Base-by-base conservation (phyloP, 2,888 invertebrate genomes). In the Euspilapteryx auroguttella region DNA sequence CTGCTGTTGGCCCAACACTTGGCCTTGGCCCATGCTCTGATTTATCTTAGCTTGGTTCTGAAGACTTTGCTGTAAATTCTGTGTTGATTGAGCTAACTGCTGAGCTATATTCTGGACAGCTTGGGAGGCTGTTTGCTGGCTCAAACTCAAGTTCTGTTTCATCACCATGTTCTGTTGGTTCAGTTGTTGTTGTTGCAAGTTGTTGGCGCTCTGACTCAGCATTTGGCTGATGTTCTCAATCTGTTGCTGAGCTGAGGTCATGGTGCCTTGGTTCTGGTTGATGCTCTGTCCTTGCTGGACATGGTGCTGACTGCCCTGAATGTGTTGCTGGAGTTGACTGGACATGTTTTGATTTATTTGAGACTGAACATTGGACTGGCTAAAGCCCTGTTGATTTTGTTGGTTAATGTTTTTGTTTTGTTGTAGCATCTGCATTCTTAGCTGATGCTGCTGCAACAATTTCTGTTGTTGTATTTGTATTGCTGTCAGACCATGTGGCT, bases 171-270 rank as follows among this genome's bases (percentile, higher is more conserved):
- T 73, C 30, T 75, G 73, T 32, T 71, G 69, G 34, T 58, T 64
- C 8, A 66, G 35, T 36, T 75, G 76, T 29, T 63, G 55, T 32
- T 68, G 76, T 35, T 73, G 71, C 24, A 77, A 42, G 32, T 69
- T 73, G 36, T 71, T 73, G 9, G 73, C 71, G 45, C 71, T 73
- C 32, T 75, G 75, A 39, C 75, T 75, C 17, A 75, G 42, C 73
- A 75, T 73, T 40, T 83, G 83, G 24, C 78, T 78, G 12, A 80
- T 82, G 25, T 80, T 69, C 39, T 82, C 82, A 47, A 82, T 82
- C 37, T 82, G 78, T 37, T 82, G 82, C 37, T 73, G 73, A 11
- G 82, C 82, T 49, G 82, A 78, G 21, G 80, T 55, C 11, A 63
- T 64, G 25, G 42, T 49, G 2, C 62, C 46, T 2, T 57, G 51